Conservation (phyloP, 2,888 invertebrate genomes). For the Aspidiotus destructor region DNA sequence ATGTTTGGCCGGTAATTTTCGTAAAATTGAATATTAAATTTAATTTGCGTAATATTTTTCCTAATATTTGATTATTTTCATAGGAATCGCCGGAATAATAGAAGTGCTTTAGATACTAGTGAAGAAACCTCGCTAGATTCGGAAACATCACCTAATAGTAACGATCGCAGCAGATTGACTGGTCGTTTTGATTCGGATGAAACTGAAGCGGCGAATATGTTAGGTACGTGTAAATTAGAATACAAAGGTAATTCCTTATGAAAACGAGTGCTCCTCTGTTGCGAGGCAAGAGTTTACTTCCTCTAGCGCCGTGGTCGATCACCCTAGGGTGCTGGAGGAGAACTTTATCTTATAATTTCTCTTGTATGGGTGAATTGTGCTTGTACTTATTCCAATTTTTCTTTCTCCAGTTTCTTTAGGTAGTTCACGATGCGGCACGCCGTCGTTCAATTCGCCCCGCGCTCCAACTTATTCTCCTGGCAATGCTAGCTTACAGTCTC, state of each 20-base stretch:
- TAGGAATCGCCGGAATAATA: conserved; percentile 39
- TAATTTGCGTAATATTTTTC: background rate
- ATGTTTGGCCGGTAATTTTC: conserved; percentile 21
- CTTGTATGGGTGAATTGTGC: no score
- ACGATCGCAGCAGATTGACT: conserved; percentile 55
- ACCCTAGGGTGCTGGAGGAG: no score
- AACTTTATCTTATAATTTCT: no score
- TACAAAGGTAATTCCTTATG: background rate
- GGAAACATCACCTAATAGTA: conserved; percentile 76
- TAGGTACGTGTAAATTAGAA: conserved; percentile 49
- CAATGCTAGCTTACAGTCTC: conserved; percentile 54
- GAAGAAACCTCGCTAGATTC: conserved; percentile 85
- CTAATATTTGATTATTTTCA: background rate
- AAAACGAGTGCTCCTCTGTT: background rate
- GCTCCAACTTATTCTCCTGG: conserved; percentile 57
- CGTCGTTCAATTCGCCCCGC: conserved; percentile 72
- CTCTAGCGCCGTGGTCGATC: no score
- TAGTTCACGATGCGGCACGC: conserved; percentile 85
- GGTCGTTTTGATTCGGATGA: conserved; percentile 87
- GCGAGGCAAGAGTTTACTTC: no score
- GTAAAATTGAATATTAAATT: background rate
- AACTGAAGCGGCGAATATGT: conserved; percentile 93
- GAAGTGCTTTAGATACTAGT: conserved; percentile 52
- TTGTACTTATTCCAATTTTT: conserved; percentile 19
- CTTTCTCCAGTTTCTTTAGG: conserved; percentile 69